These are phyloP conservation scores for Eupithecia subfuscata DNA, from an alignment of 2,888 invertebrate genomes.

Conservation along the genomic window DNA sequence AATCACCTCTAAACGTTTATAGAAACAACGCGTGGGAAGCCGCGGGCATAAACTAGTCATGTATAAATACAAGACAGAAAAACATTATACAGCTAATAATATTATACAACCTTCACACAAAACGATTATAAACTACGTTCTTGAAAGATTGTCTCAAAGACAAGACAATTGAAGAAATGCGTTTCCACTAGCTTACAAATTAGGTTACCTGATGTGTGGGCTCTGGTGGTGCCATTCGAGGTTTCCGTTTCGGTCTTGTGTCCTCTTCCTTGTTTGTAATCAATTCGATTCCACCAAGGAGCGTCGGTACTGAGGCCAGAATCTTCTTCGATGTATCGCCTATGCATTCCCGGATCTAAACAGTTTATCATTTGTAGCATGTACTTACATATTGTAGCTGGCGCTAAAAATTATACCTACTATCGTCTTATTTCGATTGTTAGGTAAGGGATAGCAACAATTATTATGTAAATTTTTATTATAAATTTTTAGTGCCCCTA, in stretches of 20 bases:
- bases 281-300: slow-evolving; percentile 52
- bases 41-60: too few relatives aligned
- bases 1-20: too few relatives aligned
- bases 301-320: slow-evolving; percentile 53
- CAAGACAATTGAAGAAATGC: not conserved
- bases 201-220: slow-evolving; percentile 59
- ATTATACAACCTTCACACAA: too few relatives aligned
- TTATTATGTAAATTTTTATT: too few relatives aligned
- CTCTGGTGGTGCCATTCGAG: slow-evolving; percentile 60
- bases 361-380: not conserved
- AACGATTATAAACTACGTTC: not conserved
- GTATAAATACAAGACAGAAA: too few relatives aligned
- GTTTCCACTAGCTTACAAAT: not conserved
- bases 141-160: not conserved
- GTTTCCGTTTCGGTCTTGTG: slow-evolving; percentile 47
- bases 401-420: too few relatives aligned
- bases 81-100: too few relatives aligned
- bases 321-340: slow-evolving; percentile 64
- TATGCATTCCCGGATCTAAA: slow-evolving; percentile 70
- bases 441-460: too few relatives aligned
- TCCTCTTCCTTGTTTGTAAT: slow-evolving; percentile 51
- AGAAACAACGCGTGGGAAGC: too few relatives aligned
- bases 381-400: too few relatives aligned
- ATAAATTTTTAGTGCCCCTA: too few relatives aligned
- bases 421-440: too few relatives aligned